A percentile compares a stretch with the other conserved stretches of the same genome.
phyloP scores from a whole-genome alignment of 2,113 vertebrate genomes.

The Rissa tridactyla region DNA sequence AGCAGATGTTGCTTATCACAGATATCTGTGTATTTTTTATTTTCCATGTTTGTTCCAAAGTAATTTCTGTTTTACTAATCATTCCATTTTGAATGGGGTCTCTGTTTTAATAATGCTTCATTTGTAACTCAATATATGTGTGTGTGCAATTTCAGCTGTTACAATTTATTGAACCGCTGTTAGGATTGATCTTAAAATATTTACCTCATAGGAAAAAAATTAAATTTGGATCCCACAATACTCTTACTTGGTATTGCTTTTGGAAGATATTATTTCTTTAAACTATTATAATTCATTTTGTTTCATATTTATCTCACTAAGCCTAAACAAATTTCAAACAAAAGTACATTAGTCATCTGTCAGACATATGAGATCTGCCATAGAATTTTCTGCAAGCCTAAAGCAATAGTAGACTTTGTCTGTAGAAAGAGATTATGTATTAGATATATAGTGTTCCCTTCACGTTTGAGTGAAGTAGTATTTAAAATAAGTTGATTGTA shows the following conservation, averaged over 20 bases:
- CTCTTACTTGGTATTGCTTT: conserved; percentile 72
- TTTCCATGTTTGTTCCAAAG: conserved; percentile 37
- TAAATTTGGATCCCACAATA: conserved; percentile 65
- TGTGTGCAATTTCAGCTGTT: conserved; percentile 61
- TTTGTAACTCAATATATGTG: conserved; percentile 40
- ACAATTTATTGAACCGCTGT: conserved; percentile 69
- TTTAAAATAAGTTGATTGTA: neutral
- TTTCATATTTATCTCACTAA: conserved; percentile 76
- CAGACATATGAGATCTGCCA: conserved; percentile 54
- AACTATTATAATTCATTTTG: conserved; percentile 76
- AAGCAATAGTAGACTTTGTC: conserved; percentile 41
- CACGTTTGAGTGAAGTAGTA: neutral
- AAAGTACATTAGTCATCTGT: conserved; percentile 75
- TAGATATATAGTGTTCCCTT: neutral
- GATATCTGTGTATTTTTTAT: conserved; percentile 29
- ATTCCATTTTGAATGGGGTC: conserved; percentile 40
- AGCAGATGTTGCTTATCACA: conserved; percentile 39
- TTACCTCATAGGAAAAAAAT: conserved; percentile 71
- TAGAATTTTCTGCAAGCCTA: conserved; percentile 38
- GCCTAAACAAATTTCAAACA: conserved; percentile 74
- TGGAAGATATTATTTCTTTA: conserved; percentile 73
- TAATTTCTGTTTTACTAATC: conserved; percentile 42
- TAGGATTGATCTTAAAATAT: conserved; percentile 74
- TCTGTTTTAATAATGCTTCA: conserved; percentile 46
- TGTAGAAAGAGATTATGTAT: neutral